Evolutionary conservation across 2,113 vertebrate genomes (phyloP), one percentile per base, ranked within the genome.

Genomic region (Gallinago undulata): DNA sequence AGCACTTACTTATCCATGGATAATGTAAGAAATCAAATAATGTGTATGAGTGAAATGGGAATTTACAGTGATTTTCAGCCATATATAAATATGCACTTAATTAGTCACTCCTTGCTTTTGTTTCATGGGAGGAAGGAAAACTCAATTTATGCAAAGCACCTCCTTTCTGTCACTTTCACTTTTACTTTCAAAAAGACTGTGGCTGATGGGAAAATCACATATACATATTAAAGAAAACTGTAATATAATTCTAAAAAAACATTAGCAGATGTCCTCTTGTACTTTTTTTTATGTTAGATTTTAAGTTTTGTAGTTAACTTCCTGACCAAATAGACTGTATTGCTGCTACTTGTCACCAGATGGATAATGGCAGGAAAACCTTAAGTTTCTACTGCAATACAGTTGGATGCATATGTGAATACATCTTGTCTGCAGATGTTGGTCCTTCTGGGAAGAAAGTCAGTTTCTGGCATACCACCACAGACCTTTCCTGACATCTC

Each of bases 11-110:
- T 84, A 84, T 81, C 68, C 64, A 63, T 47, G 25, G 56, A 55
- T 74, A 94, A 93, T 48, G 17, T 70, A 84, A 90, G 76, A 92
- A 94, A 95, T 89, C 15, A 55, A 90, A 69, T 55, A 50, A 67
- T 75, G 66, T 62, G 19, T 62, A 47, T 0, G 1, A 78, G 23
- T n/a, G 28, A 89, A 68, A 63, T 22, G 31, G 41, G 68, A 86
- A 81, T 89, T 88, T 86, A 67, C 17, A 48, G 51, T 50, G n/a
- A 66, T 90, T 93, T 92, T 90, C 57, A 85, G 60, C 51, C 67
- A 24, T 50, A 63, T n/a, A 69, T 37, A 93, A 92, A 84, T 39
- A 77, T 4, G 6, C 13, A 55, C 33, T 74, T 74, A 47, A 82
- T 87, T 89, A 84, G 53, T 24, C 21, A 13, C 13, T 50, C 47